These are phyloP conservation scores for Nesospiza acunhae DNA, from an alignment of 2,113 vertebrate species.

Conservation along the genomic window DNA sequence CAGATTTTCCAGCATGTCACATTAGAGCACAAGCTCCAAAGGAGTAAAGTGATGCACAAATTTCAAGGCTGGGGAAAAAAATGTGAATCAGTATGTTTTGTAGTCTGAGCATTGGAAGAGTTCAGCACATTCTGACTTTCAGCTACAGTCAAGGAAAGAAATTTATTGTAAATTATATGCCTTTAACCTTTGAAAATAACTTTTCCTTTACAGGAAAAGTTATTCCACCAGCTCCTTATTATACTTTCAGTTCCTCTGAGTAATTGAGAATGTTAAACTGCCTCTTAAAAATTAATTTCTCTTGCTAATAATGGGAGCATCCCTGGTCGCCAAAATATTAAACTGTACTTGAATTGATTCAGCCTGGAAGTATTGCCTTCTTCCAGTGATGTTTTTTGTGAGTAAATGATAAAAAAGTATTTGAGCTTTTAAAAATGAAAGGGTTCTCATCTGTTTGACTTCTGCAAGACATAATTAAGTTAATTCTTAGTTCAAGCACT, in stretches of 20 bases:
- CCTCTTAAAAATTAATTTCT: conserved; percentile 24
- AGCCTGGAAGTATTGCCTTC: background rate
- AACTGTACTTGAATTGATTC: background rate
- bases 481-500: background rate
- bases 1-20: background rate
- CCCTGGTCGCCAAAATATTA: background rate
- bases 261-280: background rate
- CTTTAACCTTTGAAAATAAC: conserved; percentile 38
- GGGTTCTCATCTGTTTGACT: background rate
- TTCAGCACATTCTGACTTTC: background rate
- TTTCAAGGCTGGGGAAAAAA: background rate
- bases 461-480: background rate
- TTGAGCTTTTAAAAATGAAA: background rate
- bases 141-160: background rate
- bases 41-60: background rate
- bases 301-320: background rate
- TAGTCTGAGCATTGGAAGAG: background rate
- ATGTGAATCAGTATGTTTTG: background rate
- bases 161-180: background rate
- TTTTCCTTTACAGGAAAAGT: background rate
- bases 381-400: background rate
- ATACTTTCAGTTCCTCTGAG: background rate
- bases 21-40: background rate
- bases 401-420: background rate
- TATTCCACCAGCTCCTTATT: background rate